Evolutionary conservation across 2,113 vertebrate species (phyloP).

Genomic region (Charina bottae): DNA sequence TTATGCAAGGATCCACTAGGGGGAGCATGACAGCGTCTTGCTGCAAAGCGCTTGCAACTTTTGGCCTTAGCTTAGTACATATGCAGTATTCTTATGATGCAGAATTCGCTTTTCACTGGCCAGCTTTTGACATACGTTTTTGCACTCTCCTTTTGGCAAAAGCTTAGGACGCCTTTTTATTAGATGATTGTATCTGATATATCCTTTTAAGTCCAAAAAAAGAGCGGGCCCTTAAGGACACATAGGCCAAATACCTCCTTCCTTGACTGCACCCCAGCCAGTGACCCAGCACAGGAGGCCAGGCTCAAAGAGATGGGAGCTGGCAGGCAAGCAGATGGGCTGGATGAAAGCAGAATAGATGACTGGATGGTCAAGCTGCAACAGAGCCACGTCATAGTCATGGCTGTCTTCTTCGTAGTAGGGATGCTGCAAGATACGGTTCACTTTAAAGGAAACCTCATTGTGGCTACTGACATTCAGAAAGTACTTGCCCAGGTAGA

Average conservation of each 20-base stretch:
- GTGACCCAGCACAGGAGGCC: conserved; percentile 92
- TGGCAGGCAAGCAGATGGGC: conserved; percentile 86
- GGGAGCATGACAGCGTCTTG: neutral
- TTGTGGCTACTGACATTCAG: conserved; percentile 76
- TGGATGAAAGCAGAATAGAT: conserved; percentile 72
- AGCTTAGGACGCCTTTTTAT: neutral
- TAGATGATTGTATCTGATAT: neutral
- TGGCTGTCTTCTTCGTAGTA: conserved; percentile 87
- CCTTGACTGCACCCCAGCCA: conserved; percentile 87
- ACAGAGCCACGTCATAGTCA: conserved; percentile 90
- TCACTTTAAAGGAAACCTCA: conserved; percentile 85
- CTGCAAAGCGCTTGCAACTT: neutral
- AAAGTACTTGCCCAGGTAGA: conserved; percentile 85
- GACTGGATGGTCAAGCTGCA: conserved; percentile 84
- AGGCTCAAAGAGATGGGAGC: conserved; percentile 84
- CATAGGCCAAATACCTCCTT: conserved; percentile 77
- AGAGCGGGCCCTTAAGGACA: neutral
- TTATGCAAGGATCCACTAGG: conserved; percentile 22
- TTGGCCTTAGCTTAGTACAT: neutral
- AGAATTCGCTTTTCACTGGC: neutral
- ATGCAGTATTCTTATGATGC: neutral
- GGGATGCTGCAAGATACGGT: conserved; percentile 83
- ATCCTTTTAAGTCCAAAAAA: neutral
- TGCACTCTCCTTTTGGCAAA: neutral
- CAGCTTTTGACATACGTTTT: neutral